Evolutionary conservation across 1,140 invertebrate species (phyloP), one percentile per base, ranked within the genome.

Genomic region (Lethocerus indicus): DNA sequence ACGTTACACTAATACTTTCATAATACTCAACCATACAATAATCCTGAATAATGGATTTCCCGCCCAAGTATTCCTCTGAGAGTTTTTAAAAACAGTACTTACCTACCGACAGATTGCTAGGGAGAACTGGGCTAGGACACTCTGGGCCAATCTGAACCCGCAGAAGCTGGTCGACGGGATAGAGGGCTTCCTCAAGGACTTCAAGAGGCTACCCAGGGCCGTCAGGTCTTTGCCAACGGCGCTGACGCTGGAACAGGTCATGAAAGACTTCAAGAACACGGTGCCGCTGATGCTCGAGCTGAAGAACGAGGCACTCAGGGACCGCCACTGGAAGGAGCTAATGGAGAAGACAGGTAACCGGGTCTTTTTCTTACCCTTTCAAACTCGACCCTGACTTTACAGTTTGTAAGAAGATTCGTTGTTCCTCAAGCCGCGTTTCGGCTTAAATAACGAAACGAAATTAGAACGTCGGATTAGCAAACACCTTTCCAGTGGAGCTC

Each of bases 201-300:
- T 84, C 56, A 71, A 77, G 57, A 78, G 68, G 54, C 56, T 84
- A 27, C 68, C 78, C 2, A 69, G 69, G 55, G 62, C 65, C 2
- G 63, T 75, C 0, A 74, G 77, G 27, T 56, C 61, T 1, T 65
- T 79, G 37, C 61, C 68, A 0, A 71, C 81, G 4, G 86, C 77
- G 0, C 58, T 73, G 40, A 71, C 72, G 26, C 57, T 94, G n/a
- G 78, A 88, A 53, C 61, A 73, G 3, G 80, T 79, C 56, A 87
- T 94, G 85, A 87, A 83, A 56, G 79, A 83, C 56, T 93, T 93
- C 64, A 85, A 85, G 61, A 78, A 78, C 56, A 79, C 86, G 0
- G 76, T 93, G 5, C 87, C 88, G 0, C 62, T 94, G 18, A 90
- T 92, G 75, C 79, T 89, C 12, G 85, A 89, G 43, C 62, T 94